phyloP scores from a whole-genome alignment of 2,113 vertebrate species.

The Tichodroma muraria region DNA sequence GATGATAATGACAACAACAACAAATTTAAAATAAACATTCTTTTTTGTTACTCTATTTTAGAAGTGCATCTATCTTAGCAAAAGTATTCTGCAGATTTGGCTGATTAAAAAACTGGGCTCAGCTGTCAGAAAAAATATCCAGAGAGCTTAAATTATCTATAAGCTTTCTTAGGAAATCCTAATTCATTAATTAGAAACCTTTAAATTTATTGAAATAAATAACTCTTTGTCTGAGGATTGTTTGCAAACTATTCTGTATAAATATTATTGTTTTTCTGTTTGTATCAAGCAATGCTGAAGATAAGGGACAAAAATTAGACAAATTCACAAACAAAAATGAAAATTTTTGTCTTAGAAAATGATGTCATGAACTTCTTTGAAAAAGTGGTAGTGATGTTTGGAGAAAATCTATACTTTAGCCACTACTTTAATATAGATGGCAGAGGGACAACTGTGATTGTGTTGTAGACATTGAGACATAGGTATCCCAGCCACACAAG shows the following conservation, averaged over 20 bases:
- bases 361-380: neutral
- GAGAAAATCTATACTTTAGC: neutral
- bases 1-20: too few relatives aligned
- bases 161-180: neutral
- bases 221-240: neutral
- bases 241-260: neutral
- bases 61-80: neutral
- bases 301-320: neutral
- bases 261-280: neutral
- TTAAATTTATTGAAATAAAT: neutral
- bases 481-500: neutral
- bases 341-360: neutral
- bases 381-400: neutral
- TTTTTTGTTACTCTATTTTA: neutral
- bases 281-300: neutral
- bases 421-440: neutral
- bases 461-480: neutral
- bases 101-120: neutral
- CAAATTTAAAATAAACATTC: neutral
- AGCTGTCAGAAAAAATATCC: neutral
- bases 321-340: neutral
- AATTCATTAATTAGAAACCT: neutral
- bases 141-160: neutral
- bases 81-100: neutral
- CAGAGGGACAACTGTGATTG: neutral